Evolutionary conservation across 1,140 invertebrate species (phyloP), one percentile per base, ranked within the genome.

Genomic region (Sesamia nonagrioides): DNA sequence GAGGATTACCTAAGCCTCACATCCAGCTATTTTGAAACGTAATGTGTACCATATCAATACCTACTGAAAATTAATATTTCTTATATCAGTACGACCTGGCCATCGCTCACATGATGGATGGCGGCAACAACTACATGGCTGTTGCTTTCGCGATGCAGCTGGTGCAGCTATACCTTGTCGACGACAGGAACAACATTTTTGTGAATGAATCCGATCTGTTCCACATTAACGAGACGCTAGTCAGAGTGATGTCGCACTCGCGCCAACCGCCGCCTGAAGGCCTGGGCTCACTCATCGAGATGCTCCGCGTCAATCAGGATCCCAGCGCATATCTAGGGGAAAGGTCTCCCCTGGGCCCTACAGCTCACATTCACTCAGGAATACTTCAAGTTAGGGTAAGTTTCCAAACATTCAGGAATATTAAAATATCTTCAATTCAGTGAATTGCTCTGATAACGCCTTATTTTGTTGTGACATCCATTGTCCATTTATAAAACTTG

Each of bases 291-390:
- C 93, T 98, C 6, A 97, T 98, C 52, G 98, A 98, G 66, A 95
- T 97, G 5, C 89, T 98, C 2, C 95, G 97, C 83, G 96, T 96
- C 13, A 97, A 97, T 89, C 96, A 97, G 82, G 96, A 98, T 88
- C 95, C 96, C 33, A 95, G 95, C 77, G 93, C 95, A 74, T 96
- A 97, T 87, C 92, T 97, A 40, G 96, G 96, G 0, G 98, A 98
- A 81, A 95, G 97, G 82, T 96, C 96, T 7, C 96, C 97, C 0
- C 74, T 93, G 40, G 97, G 97, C 52, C 97, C 98, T 0, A 97
- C 98, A 2, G 97, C 98, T 18, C 98, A 99, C 89, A 99, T 99
- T 88, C 98, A 99, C 92, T 98, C 98, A 78, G 98, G 98, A 60
- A 98, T 99, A 86, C 95, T 97, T 81, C 97, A 97, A 96, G 97